Evolutionary conservation across 2,113 vertebrate species (phyloP).

Genomic region (Symphodus melops): DNA sequence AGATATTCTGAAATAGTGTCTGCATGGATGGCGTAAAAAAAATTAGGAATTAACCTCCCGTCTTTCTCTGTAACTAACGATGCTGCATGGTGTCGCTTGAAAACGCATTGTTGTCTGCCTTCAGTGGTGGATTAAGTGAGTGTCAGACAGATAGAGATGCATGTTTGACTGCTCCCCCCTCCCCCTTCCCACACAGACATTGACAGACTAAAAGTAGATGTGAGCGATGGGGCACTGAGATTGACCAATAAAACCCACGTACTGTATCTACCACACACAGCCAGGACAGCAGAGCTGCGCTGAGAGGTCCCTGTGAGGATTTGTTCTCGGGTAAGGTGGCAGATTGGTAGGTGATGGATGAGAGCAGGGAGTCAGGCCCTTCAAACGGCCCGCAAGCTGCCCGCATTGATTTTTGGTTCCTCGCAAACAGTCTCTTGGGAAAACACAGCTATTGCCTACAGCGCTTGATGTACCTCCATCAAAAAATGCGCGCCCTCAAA

Average conservation of each 20-base stretch:
- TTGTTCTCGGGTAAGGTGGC: conserved; percentile 46
- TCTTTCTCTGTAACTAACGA: not conserved
- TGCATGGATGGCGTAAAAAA: not conserved
- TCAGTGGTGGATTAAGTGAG: not conserved
- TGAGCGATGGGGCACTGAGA: conserved; percentile 23
- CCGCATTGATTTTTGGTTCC: conserved; percentile 66
- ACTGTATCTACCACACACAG: conserved; percentile 2
- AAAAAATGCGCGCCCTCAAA: conserved; percentile 26
- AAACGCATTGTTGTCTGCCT: not conserved
- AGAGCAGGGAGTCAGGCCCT: conserved; percentile 52
- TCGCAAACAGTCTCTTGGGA: conserved; percentile 49
- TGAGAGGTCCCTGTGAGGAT: conserved; percentile 44
- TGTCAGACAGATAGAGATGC: not conserved
- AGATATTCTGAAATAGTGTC: too few species aligned
- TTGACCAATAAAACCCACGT: conserved; percentile 36
- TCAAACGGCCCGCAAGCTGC: conserved; percentile 63
- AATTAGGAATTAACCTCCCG: too few species aligned
- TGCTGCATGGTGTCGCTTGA: not conserved
- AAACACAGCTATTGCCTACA: conserved; percentile 45
- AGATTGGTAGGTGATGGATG: conserved; percentile 68
- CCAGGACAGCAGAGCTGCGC: conserved; percentile 7
- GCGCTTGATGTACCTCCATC: conserved; percentile 35
- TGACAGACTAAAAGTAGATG: conserved; percentile 17
- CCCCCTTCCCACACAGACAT: not conserved
- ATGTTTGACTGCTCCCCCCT: conserved; percentile 6